Percentiles rank a stretch among this genome's conserved stretches.
Evolutionary conservation across 2,797 vertebrate genomes (phyloP).

Genomic region (Acropternis orthonyx): DNA sequence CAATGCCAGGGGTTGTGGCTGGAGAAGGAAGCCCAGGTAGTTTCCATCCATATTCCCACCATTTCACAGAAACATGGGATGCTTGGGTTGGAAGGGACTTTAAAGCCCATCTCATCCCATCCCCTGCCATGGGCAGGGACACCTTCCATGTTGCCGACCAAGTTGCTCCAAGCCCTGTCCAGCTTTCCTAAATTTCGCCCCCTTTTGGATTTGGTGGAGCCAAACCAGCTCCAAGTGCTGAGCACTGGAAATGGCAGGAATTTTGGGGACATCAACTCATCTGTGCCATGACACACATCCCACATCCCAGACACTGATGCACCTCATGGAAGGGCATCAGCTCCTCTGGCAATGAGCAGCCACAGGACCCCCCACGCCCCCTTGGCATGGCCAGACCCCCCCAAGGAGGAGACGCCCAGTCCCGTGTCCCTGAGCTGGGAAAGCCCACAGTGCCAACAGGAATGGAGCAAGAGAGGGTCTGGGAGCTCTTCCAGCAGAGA

Average conservation of each 20-base stretch:
- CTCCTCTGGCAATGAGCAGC: background rate
- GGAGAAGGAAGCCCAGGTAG: background rate
- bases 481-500: background rate
- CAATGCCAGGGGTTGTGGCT: background rate
- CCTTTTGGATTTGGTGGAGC: accelerated
- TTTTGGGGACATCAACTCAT: accelerated
- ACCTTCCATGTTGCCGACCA: no score
- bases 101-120: background rate
- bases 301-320: no score
- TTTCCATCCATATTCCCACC: accelerated
- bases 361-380: background rate
- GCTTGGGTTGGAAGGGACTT: background rate
- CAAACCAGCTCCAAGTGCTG: background rate
- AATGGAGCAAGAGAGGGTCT: accelerated
- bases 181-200: accelerated
- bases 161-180: background rate
- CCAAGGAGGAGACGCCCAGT: accelerated
- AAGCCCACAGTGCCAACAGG: accelerated
- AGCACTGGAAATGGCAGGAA: background rate
- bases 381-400: accelerated
- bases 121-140: no score
- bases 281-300: no score
- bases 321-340: no score
- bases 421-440: accelerated
- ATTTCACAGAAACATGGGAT: accelerated